Evolutionary conservation across 2,113 vertebrate genomes (phyloP).

Genomic region (Pelecanus crispus): DNA sequence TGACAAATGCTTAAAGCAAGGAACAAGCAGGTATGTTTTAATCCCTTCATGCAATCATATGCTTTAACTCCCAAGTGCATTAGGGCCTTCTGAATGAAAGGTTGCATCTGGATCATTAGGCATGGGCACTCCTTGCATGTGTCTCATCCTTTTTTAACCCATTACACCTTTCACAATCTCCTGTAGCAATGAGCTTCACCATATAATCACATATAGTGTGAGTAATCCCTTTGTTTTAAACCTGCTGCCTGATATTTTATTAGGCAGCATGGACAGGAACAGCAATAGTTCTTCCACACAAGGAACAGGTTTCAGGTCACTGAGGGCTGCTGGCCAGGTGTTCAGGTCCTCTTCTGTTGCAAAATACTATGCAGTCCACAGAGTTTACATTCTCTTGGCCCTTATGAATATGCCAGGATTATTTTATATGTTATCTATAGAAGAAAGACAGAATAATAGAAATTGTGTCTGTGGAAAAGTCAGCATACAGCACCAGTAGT

Average conservation of each 20-base stretch:
- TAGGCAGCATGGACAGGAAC: not conserved
- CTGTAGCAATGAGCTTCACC: not conserved
- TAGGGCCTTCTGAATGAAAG: not conserved
- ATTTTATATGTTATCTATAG: not conserved
- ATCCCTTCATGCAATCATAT: not conserved
- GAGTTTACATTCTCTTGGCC: not conserved
- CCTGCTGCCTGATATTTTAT: not conserved
- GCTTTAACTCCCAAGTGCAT: not conserved
- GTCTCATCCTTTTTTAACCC: not conserved
- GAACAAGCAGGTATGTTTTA: not conserved
- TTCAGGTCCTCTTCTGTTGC: not conserved
- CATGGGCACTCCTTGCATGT: not conserved
- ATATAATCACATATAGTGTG: not conserved
- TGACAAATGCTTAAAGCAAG: not conserved
- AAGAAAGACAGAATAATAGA: not conserved
- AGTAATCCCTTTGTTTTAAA: not conserved
- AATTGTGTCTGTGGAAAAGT: not conserved
- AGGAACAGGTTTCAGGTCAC: not conserved
- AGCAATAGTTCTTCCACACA: not conserved
- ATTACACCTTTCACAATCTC: not conserved
- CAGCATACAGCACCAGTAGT: accelerated
- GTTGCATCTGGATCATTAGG: not conserved
- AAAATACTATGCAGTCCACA: not conserved
- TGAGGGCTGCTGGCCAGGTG: not conserved
- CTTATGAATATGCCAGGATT: not conserved